Evolutionary conservation across 2,113 vertebrate genomes (phyloP).

Genomic region (Psittacula cyanocephala): DNA sequence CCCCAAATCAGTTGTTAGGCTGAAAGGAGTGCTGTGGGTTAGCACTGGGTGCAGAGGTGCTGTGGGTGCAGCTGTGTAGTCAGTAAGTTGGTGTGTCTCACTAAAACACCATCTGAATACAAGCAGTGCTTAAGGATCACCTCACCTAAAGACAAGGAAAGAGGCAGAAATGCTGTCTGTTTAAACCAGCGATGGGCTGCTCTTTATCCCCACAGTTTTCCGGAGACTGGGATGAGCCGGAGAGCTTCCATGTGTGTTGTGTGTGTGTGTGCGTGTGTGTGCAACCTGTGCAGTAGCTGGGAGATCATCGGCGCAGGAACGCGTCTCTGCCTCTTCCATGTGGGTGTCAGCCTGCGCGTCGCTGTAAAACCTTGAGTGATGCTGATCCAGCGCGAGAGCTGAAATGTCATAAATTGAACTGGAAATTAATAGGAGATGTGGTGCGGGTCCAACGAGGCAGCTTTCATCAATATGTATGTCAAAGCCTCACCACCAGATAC

Average conservation of each 20-base stretch:
- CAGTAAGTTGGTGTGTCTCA: slow-evolving; percentile 26
- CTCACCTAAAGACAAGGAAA: not conserved
- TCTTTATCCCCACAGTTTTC: slow-evolving; percentile 8
- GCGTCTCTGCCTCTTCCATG: not conserved
- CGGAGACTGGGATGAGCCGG: not conserved
- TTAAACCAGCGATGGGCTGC: not conserved
- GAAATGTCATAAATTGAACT: slow-evolving; percentile 59
- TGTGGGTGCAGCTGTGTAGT: slow-evolving; percentile 30
- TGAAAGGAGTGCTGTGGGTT: slow-evolving; percentile 24
- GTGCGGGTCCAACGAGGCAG: slow-evolving; percentile 52
- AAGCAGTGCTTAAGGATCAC: slow-evolving; percentile 38
- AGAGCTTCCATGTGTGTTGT: not conserved
- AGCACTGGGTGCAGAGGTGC: not conserved
- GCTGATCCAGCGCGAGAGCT: slow-evolving; percentile 31
- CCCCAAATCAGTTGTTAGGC: not conserved
- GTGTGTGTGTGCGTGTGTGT: not conserved
- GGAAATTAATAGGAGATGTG: slow-evolving; percentile 69
- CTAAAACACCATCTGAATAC: slow-evolving; percentile 6
- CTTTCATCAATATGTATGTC: slow-evolving; percentile 67
- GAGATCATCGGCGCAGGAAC: not conserved
- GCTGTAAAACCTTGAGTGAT: slow-evolving; percentile 56
- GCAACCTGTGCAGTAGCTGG: not conserved
- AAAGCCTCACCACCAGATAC: slow-evolving; percentile 52
- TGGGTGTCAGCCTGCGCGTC: not conserved
- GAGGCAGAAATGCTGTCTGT: slow-evolving; percentile 3